Conservation (phyloP, 2,888 invertebrate genomes). For the Holacanthella duospinosa region DNA sequence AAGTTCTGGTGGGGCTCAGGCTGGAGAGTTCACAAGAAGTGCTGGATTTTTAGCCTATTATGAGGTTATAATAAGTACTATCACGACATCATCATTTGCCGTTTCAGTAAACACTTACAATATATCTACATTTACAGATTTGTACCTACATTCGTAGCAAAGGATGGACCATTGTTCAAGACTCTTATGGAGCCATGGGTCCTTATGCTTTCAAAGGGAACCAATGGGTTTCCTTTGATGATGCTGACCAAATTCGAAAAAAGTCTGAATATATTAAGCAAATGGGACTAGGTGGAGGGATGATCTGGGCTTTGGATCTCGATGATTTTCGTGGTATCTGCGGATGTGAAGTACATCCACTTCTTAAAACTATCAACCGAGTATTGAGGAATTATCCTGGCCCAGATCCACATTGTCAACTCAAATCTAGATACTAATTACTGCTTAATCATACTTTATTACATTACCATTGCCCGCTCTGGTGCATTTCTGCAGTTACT, state of each 20-base stretch:
- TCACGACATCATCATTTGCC: neutral
- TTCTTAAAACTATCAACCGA: constrained; percentile 67
- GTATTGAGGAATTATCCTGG: constrained; percentile 59
- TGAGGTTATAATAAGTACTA: constrained; percentile 49
- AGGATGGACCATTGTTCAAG: constrained; percentile 68
- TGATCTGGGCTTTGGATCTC: constrained; percentile 41
- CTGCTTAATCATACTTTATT: too few relatives aligned
- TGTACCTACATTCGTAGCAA: constrained; percentile 63
- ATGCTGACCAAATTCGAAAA: constrained; percentile 67
- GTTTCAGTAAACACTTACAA: neutral
- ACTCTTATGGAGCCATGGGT: constrained; percentile 69
- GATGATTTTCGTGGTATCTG: constrained; percentile 53
- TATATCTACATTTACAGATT: constrained; percentile 49
- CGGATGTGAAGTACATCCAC: constrained; percentile 68
- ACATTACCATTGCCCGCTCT: too few relatives aligned
- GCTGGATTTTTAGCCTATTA: constrained; percentile 80
- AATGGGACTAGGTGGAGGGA: constrained; percentile 40
- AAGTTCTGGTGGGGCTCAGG: constrained; percentile 77
- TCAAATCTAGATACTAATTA: neutral
- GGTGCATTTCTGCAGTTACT: too few relatives aligned
- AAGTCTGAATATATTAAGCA: constrained; percentile 47
- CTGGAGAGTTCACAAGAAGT: constrained; percentile 75
- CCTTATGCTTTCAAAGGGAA: constrained; percentile 73
- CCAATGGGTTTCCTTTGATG: constrained; percentile 91
- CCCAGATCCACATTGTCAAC: constrained; percentile 52